phyloP scores from a whole-genome alignment of 2,113 vertebrate genomes.

The Calidris pugnax region DNA sequence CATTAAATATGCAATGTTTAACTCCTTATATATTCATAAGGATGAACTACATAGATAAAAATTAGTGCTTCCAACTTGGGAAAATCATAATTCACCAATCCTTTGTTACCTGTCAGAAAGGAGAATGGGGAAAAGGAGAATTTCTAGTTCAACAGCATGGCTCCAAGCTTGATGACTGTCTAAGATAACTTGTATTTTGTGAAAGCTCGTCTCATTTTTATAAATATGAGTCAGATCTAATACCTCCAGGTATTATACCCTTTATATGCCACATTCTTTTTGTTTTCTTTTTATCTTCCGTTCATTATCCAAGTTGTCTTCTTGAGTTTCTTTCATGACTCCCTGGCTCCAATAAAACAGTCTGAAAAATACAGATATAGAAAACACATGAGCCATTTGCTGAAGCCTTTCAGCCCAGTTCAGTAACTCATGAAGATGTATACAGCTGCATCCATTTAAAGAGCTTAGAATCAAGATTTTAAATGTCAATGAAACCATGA shows the following conservation, averaged over 20 bases:
- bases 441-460: conserved; percentile 9
- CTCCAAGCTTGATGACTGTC: conserved; percentile 72
- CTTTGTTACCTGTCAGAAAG: conserved; percentile 73
- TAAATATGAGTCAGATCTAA: conserved; percentile 63
- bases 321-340: conserved; percentile 77
- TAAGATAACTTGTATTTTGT: conserved; percentile 68
- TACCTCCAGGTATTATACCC: conserved; percentile 73
- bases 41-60: conserved; percentile 73
- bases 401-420: not conserved
- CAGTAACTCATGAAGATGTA: not conserved
- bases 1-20: conserved; percentile 78
- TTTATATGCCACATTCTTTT: conserved; percentile 78
- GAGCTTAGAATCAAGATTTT: not conserved
- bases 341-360: conserved; percentile 66
- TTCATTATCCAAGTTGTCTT: conserved; percentile 71
- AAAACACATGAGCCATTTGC: conserved; percentile 3
- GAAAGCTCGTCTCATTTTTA: conserved; percentile 74
- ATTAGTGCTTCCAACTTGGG: conserved; percentile 74
- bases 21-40: conserved; percentile 71
- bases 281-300: conserved; percentile 74
- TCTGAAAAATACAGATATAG: conserved; percentile 70
- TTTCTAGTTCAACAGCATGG: conserved; percentile 80
- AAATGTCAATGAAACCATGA: not conserved
- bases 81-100: conserved; percentile 79
- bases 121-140: conserved; percentile 54